Evolutionary conservation across 2,797 vertebrate genomes (phyloP).

Genomic region (Lepilemur septentrionalis): DNA sequence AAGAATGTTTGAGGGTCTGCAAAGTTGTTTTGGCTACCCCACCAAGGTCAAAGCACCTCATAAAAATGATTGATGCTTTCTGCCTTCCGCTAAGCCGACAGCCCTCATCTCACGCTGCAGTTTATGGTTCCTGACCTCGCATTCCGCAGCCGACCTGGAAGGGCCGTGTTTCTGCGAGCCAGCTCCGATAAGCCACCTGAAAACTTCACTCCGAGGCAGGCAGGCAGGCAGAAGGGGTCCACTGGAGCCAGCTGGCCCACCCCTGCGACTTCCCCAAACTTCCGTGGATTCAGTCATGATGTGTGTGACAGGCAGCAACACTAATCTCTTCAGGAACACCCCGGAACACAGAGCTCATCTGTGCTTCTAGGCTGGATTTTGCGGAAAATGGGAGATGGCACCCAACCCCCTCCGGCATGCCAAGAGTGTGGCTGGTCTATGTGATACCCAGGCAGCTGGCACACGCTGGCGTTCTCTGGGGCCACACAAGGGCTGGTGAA

Average conservation of each 20-base stretch:
- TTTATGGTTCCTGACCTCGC: conserved; percentile 60
- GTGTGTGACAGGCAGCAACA: conserved; percentile 63
- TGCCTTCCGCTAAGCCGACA: conserved; percentile 47
- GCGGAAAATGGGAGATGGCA: conserved; percentile 74
- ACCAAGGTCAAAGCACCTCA: conserved; percentile 46
- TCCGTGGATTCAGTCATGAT: conserved; percentile 33
- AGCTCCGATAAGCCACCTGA: conserved; percentile 39
- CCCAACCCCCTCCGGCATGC: conserved; percentile 77
- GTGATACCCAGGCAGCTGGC: conserved; percentile 76
- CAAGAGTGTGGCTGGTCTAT: conserved; percentile 81
- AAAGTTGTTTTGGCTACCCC: conserved; percentile 49
- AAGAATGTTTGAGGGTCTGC: conserved; percentile 45
- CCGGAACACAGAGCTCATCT: conserved; percentile 71
- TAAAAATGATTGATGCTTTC: conserved; percentile 56
- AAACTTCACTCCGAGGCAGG: conserved; percentile 22
- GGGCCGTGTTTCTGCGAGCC: neutral
- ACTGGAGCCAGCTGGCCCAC: conserved; percentile 34
- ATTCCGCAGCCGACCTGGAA: conserved; percentile 44
- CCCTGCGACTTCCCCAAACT: neutral
- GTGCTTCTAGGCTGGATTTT: conserved; percentile 75
- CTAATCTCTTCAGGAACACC: conserved; percentile 72
- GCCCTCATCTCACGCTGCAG: conserved; percentile 43
- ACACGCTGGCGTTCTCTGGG: conserved; percentile 67
- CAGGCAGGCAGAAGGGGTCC: neutral
- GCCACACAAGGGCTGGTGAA: conserved; percentile 73